Evolutionary conservation across 2,888 invertebrate genomes (phyloP).

Genomic region (Agrochola litura): DNA sequence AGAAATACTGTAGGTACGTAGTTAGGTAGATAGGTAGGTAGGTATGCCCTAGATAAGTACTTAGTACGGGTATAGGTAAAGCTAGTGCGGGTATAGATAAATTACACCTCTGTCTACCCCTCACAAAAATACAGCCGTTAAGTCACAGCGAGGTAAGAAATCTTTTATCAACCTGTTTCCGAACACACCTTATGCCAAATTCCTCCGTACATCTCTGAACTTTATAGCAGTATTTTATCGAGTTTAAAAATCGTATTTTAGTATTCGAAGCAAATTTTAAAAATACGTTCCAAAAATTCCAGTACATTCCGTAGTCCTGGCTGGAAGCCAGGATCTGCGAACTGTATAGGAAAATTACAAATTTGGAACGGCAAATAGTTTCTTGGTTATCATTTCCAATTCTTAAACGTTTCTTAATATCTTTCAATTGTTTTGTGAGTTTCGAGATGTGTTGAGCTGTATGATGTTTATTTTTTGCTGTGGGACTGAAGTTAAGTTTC

Average conservation of each 20-base stretch:
- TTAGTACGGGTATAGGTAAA: too few species aligned
- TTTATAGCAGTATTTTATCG: constrained; percentile 35
- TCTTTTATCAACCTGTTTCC: constrained; percentile 24
- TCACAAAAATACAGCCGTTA: neutral
- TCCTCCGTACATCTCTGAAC: neutral
- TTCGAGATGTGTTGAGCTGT: neutral
- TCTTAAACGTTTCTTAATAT: constrained; percentile 24
- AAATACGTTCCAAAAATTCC: constrained; percentile 34
- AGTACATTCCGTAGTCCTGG: constrained; percentile 35
- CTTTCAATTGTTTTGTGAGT: neutral
- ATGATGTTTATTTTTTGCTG: too few species aligned
- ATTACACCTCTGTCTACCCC: too few species aligned
- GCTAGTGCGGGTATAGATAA: too few species aligned
- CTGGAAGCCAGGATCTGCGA: constrained; percentile 43
- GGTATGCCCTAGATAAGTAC: too few species aligned
- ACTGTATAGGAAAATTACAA: constrained; percentile 48
- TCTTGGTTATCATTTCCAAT: constrained; percentile 43
- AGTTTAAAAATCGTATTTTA: constrained; percentile 46
- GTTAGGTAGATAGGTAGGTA: too few species aligned
- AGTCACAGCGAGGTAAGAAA: neutral
- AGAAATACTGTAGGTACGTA: too few species aligned
- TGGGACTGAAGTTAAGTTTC: neutral
- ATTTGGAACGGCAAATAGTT: constrained; percentile 39
- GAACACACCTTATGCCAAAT: constrained; percentile 3
- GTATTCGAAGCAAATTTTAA: constrained; percentile 45